A percentile compares a stretch with the other conserved stretches of the same genome.
Evolutionary conservation across 64 coral and sea anemone genomes (phyloP).

Genomic region (Dendrophyllia cribrosa): DNA sequence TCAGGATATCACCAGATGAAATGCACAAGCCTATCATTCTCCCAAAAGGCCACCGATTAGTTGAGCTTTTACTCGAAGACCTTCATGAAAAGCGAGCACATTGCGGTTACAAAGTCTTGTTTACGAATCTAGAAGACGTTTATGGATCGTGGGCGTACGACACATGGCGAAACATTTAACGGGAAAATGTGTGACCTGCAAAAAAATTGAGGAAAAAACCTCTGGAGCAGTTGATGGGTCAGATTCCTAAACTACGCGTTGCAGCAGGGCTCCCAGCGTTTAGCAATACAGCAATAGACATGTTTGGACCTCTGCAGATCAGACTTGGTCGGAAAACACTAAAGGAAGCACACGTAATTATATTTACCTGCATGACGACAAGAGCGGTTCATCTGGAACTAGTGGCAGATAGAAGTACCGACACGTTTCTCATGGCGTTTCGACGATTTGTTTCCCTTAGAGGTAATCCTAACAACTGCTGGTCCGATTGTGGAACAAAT

Average conservation of each 20-base stretch:
- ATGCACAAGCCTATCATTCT: conserved; percentile 52
- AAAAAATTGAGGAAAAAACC: conserved; percentile 40
- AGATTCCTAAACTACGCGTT: background rate
- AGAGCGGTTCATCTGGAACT: conserved; percentile 30
- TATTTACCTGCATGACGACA: no score
- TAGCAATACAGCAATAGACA: background rate
- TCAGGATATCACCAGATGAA: conserved; percentile 1
- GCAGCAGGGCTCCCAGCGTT: background rate
- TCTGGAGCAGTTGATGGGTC: conserved; percentile 13
- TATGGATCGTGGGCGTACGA: conserved; percentile 37
- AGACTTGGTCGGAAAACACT: conserved; percentile 19
- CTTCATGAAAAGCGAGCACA: conserved; percentile 47
- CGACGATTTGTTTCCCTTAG: background rate
- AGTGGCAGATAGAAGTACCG: conserved; percentile 31
- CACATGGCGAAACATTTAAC: conserved; percentile 31
- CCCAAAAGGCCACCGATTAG: conserved; percentile 22
- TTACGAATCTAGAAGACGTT: background rate
- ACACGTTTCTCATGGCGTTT: conserved; percentile 47
- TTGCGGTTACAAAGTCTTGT: conserved; percentile 51
- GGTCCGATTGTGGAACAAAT: conserved; percentile 37
- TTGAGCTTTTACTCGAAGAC: conserved; percentile 21
- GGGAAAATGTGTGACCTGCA: conserved; percentile 39
- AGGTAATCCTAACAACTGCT: conserved; percentile 25
- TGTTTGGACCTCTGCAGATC: conserved; percentile 12
- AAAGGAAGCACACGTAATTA: background rate